Evolutionary conservation across 1,140 invertebrate species (phyloP).

Genomic region (Paralvinella palmiformis): DNA sequence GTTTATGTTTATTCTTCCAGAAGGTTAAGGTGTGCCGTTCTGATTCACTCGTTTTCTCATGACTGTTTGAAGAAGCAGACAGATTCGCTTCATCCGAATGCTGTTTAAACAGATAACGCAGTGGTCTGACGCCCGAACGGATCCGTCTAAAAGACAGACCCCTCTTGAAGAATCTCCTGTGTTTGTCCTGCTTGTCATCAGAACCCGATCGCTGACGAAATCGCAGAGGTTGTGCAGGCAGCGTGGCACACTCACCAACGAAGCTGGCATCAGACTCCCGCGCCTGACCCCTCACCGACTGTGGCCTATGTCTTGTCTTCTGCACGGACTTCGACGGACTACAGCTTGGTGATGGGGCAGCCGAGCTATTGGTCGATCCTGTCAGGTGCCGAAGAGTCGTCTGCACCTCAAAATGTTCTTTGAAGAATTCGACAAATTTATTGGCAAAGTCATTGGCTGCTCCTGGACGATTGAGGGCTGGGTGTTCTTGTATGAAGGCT

Average conservation of each 20-base stretch:
- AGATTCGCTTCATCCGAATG: constrained; percentile 82
- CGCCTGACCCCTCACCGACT: background rate
- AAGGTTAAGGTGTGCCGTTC: no score
- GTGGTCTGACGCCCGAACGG: constrained; percentile 69
- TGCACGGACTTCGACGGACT: constrained; percentile 27
- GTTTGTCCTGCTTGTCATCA: constrained; percentile 44
- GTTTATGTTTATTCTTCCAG: constrained; percentile 56
- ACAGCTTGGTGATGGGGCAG: background rate
- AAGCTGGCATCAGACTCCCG: background rate
- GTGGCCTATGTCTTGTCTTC: constrained; percentile 16
- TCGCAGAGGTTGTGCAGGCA: constrained; percentile 8
- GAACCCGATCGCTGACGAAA: constrained; percentile 39
- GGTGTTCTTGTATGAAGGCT: constrained; percentile 66
- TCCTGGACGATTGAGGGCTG: constrained; percentile 60
- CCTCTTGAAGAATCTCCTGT: constrained; percentile 69
- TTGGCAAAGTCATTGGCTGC: constrained; percentile 66
- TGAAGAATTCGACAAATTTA: constrained; percentile 78
- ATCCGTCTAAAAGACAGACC: constrained; percentile 68
- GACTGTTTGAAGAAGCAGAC: constrained; percentile 50
- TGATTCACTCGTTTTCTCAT: constrained; percentile 25
- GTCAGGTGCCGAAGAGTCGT: background rate
- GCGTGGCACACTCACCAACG: background rate
- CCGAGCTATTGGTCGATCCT: background rate
- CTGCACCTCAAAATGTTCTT: constrained; percentile 47
- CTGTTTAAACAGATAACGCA: constrained; percentile 82